Evolutionary conservation across 2,888 invertebrate genomes (phyloP), one percentile per base, ranked within the genome.

Genomic region (Antheraea assamensis): DNA sequence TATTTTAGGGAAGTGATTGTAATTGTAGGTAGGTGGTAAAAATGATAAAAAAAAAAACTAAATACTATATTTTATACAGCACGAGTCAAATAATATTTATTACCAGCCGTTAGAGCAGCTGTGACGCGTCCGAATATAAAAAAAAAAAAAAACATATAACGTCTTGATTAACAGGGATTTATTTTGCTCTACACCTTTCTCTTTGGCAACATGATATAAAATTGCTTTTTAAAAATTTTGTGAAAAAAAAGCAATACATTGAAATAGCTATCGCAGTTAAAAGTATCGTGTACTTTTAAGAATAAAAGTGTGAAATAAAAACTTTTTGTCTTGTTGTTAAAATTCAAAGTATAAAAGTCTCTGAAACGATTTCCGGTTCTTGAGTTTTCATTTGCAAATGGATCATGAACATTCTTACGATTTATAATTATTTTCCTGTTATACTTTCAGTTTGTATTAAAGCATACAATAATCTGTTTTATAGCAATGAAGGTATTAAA

Each of bases 41-140:
- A n/a, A n/a, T n/a, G n/a, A n/a, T n/a, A n/a, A n/a, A n/a, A 72
- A 75, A 77, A 78, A 76, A 75, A 58, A 72, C 75, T 72, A 49
- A 49, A 78, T 77, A 74, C 76, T 72, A 77, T 73, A 70, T 75
- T 72, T 75, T 80, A 77, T 76, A 77, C 74, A 42, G 30, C 35
- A 19, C 31, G 52, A n/a, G 74, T 73, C 76, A 72, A 73, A 66
- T 75, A 70, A 71, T 78, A 75, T 77, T 72, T 75, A 76, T 75
- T 72, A 75, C 75, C 75, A 76, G 78, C 74, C 77, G 76, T 61
- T 79, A 76, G 75, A 74, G 42, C 71, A 58, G 24, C 49, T 35
- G 55, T 49, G 71, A 55, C 35, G 55, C 24, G 64, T 35, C 42
- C 1, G 42, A 71, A 68, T 27, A n/a, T 24, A n/a, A 55, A 55